These are phyloP conservation scores for Cyprinodon diabolis DNA, from an alignment of 2,797 vertebrate genomes.

Conservation along the genomic window DNA sequence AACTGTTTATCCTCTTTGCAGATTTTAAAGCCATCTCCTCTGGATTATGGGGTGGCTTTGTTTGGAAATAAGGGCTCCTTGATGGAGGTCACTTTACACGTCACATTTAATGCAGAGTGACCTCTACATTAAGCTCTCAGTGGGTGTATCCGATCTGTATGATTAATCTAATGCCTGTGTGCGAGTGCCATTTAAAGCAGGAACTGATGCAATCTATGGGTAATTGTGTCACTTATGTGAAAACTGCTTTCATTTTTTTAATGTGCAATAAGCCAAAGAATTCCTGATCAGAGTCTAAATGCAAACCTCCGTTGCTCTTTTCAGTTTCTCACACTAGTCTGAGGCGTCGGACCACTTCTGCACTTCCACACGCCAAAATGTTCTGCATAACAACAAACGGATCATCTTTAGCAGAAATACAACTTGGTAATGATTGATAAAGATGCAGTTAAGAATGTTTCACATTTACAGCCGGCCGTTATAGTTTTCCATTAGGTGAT, in stretches of 20 bases:
- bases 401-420: background rate
- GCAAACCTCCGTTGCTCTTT: background rate
- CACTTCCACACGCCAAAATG: background rate
- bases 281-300: background rate
- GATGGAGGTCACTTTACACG: constrained; percentile 58
- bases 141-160: constrained; percentile 64
- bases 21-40: constrained; percentile 9
- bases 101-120: constrained; percentile 67
- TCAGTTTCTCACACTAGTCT: background rate
- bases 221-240: constrained; percentile 4
- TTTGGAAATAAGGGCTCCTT: constrained; percentile 21
- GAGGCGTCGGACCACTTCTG: background rate
- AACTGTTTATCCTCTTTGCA: constrained; percentile 2
- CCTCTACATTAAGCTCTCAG: constrained; percentile 68
- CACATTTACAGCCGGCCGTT: background rate
- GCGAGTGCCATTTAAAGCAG: constrained; percentile 14
- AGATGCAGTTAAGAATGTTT: background rate
- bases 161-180: constrained; percentile 44
- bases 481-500: background rate
- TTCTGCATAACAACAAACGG: background rate
- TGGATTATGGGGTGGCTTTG: constrained; percentile 2
- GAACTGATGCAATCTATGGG: constrained; percentile 9
- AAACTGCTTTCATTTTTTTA: background rate
- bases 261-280: background rate
- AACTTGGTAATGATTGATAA: too few relatives aligned